A percentile compares a stretch with the other conserved stretches of the same genome.
These are phyloP conservation scores for Beroe ovata DNA, from an alignment of 37 sponge, comb jelly and placozoan genomes.

Conservation along the genomic window DNA sequence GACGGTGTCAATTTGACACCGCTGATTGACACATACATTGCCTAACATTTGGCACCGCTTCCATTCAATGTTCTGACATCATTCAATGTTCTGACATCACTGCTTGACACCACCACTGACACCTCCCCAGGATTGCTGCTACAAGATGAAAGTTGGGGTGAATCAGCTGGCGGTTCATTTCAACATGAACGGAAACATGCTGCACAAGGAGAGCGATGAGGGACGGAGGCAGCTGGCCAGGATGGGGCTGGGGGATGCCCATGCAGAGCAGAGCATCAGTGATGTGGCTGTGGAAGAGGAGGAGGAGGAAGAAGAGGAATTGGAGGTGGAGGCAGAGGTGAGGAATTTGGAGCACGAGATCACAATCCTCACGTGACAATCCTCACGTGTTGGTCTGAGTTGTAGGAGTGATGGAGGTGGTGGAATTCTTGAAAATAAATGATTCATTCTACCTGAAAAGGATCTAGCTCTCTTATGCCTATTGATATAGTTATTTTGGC, in stretches of 20 bases:
- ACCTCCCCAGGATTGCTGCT: constrained; percentile 41
- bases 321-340: constrained; percentile 66
- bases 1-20: no score
- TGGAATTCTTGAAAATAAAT: no score
- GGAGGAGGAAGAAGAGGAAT: constrained; percentile 68
- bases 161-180: constrained; percentile 90
- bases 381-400: no score
- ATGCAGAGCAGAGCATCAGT: neutral
- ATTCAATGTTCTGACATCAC: neutral
- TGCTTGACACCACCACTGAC: neutral
- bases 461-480: no score
- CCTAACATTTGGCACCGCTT: neutral
- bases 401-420: no score
- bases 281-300: constrained; percentile 66
- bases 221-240: constrained; percentile 80
- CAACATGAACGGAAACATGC: constrained; percentile 82
- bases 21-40: no score
- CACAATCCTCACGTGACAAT: no score
- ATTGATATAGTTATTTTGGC: no score
- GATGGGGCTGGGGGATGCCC: constrained; percentile 67
- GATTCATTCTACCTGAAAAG: no score
- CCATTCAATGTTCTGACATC: neutral
- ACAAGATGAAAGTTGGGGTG: constrained; percentile 72
- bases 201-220: constrained; percentile 96
- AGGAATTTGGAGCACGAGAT: no score